Base-by-base conservation (phyloP, 2,113 vertebrate genomes). In the Mormyrus lacerda region DNA sequence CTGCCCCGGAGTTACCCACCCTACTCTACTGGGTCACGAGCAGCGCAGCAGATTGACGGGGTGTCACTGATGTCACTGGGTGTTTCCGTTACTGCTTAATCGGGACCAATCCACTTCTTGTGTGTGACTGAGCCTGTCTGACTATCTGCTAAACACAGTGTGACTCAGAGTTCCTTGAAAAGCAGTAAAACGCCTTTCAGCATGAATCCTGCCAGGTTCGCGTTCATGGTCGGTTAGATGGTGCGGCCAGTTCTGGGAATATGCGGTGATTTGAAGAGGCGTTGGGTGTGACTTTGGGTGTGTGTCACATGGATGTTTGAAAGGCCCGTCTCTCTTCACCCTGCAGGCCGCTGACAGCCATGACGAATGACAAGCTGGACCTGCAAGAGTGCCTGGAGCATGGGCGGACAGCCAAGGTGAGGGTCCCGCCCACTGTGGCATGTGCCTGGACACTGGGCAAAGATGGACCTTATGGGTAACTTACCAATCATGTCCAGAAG, bases 341-440 rank as follows among this genome's bases (percentile, higher is more conserved):
- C 8, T 90, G 21, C 90, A 99, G 98, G 95, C 98, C 98, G 0
- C 92, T 99, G 87, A 92, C 96, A 0, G 96, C 98, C 89, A 99
- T 98, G 90, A 93, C 94, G 58, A 99, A 98, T 0, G 98, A 99
- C 90, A 98, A 95, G 92, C 96, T 99, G 94, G 98, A 99, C 91
- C 95, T 99, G 89, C 98, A 99, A 91, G 98, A 98, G 91, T 99
- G 98, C 93, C 96, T 99, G 91, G 98, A 99, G 92, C 98, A 99
- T 0, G 98, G 98, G 91, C 96, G 98, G 90, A 98, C 97, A 95
- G 98, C 98, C 58, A 99, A 99, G 98, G 98, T 99, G 84, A 95
- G 95, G 1, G 50, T 21, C 87, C 79, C 69, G 42, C 55, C 2
- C 90, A 39, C 61, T n/a, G 31, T 82, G 24, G 6, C 19, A 4